Percentiles rank a stretch among this genome's conserved stretches.
Conservation (phyloP, 2,113 vertebrate species). For the Pseudolaguvia tuberculata region DNA sequence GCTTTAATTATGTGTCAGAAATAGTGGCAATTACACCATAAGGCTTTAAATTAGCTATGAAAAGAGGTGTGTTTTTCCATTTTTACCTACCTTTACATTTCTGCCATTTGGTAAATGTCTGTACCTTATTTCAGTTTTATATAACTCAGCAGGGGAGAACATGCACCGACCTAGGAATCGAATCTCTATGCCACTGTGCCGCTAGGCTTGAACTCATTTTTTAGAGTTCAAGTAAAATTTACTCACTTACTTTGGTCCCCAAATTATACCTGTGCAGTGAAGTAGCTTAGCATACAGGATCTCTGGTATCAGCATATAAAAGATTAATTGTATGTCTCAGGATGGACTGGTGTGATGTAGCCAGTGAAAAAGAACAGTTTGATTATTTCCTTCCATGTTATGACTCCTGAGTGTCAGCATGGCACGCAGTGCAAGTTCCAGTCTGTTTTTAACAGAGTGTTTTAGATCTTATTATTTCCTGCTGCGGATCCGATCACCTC, state of each 20-base stretch:
- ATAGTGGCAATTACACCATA: background rate
- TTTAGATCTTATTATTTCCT: background rate
- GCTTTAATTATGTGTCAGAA: constrained; percentile 7
- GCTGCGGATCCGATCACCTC: background rate
- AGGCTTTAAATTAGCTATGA: background rate
- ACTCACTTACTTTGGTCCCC: too few relatives aligned
- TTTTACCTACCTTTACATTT: background rate
- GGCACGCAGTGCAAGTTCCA: constrained; percentile 26
- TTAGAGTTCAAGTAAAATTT: too few relatives aligned
- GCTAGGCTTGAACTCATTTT: too few relatives aligned
- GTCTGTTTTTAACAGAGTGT: constrained; percentile 1
- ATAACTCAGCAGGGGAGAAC: too few relatives aligned
- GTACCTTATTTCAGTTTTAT: too few relatives aligned
- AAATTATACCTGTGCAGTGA: background rate
- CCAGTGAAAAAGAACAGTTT: constrained; percentile 14
- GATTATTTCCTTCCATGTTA: constrained; percentile 10
- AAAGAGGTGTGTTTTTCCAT: background rate
- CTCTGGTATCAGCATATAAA: background rate
- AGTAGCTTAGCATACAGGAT: background rate
- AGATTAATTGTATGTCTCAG: background rate
- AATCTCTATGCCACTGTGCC: too few relatives aligned
- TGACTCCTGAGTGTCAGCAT: constrained; percentile 25
- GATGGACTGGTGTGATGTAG: background rate
- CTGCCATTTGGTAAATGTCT: too few relatives aligned
- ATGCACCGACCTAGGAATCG: too few relatives aligned